Conservation (phyloP, 2,113 vertebrate species). For the Aepyceros melampus region DNA sequence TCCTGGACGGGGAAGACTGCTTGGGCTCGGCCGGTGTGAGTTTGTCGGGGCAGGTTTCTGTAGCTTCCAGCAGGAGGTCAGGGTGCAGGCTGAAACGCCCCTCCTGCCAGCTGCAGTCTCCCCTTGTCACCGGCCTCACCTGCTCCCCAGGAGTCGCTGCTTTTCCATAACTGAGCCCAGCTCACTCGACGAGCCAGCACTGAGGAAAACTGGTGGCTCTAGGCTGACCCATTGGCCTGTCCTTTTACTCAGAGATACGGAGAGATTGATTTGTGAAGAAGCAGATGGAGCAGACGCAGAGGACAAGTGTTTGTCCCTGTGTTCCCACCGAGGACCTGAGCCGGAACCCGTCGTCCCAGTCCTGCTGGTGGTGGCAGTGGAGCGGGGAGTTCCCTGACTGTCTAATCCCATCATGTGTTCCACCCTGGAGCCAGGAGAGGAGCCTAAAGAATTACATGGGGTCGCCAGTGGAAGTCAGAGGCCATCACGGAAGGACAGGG, state of each 20-base stretch:
- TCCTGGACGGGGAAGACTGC: neutral
- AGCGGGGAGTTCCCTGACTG: neutral
- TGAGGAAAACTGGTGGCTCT: neutral
- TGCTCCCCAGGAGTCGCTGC: neutral
- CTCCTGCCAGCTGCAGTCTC: neutral
- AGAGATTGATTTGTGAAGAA: neutral
- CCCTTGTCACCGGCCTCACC: no score
- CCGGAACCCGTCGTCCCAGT: neutral
- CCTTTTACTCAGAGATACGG: neutral
- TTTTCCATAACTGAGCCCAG: no score
- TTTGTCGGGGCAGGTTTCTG: neutral
- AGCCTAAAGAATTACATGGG: neutral
- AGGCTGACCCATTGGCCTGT: neutral
- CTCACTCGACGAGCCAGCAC: fast-evolving
- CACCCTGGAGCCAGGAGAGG: neutral
- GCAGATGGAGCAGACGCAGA: neutral
- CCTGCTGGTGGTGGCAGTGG: fast-evolving
- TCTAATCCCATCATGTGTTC: neutral
- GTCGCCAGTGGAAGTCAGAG: neutral
- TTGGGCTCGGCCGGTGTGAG: neutral
- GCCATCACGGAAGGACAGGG: neutral
- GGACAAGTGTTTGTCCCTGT: fast-evolving
- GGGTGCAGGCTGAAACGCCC: no score
- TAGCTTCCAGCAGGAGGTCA: neutral
- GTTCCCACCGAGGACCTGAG: neutral